Evolutionary conservation across 2,797 vertebrate species (phyloP).

Genomic region (Ctenopoma kingsleyae): DNA sequence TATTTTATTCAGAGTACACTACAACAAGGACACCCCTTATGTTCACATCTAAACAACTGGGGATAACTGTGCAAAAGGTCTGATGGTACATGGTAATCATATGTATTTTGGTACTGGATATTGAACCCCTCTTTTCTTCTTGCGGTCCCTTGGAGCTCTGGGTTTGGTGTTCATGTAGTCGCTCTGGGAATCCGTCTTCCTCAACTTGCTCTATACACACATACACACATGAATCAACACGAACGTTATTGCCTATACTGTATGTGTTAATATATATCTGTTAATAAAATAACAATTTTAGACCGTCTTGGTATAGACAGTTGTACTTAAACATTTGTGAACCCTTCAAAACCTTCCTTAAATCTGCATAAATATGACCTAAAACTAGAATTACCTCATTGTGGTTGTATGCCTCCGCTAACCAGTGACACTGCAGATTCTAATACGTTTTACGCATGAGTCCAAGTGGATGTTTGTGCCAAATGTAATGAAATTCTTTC

Average conservation of each 20-base stretch:
- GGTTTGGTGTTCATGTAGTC: slow-evolving; percentile 84
- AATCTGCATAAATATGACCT: too few relatives aligned
- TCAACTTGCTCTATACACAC: slow-evolving; percentile 70
- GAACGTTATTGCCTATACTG: background rate
- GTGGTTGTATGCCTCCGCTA: too few relatives aligned
- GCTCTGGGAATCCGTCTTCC: slow-evolving; percentile 44
- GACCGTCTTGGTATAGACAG: too few relatives aligned
- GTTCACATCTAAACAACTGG: background rate
- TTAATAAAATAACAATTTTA: background rate
- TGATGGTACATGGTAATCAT: slow-evolving; percentile 16
- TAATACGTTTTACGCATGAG: too few relatives aligned
- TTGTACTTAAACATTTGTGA: too few relatives aligned
- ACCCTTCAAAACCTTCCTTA: too few relatives aligned
- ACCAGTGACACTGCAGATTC: too few relatives aligned
- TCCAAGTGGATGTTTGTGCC: too few relatives aligned
- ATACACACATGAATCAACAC: background rate
- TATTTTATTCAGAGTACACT: background rate
- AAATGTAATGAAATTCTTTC: too few relatives aligned
- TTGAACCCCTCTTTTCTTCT: slow-evolving; percentile 65
- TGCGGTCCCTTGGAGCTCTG: slow-evolving; percentile 25
- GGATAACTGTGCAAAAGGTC: slow-evolving; percentile 4
- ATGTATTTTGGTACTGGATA: slow-evolving; percentile 54
- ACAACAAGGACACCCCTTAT: background rate
- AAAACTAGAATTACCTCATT: too few relatives aligned
- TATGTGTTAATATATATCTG: too few relatives aligned